Percentiles rank a stretch among this genome's conserved stretches.
These are phyloP conservation scores for Musca vetustissima DNA, from an alignment of 1,140 invertebrate genomes.

Conservation along the genomic window DNA sequence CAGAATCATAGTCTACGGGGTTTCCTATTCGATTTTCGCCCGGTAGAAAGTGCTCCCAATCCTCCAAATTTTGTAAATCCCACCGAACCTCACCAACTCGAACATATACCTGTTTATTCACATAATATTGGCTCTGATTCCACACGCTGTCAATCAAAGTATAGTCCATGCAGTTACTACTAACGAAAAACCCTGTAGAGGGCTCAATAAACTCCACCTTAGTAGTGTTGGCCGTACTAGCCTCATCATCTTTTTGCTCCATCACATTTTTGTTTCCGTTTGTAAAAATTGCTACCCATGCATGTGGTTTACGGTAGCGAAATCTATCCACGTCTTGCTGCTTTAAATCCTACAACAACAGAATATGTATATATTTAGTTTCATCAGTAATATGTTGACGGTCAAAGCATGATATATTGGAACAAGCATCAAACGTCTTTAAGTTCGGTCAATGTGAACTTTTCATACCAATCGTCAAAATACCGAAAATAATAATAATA, in stretches of 20 bases:
- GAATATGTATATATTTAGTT: constrained; percentile 15
- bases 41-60: constrained; percentile 72
- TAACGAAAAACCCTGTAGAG: constrained; percentile 68
- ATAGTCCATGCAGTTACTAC: constrained; percentile 65
- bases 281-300: constrained; percentile 77
- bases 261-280: constrained; percentile 27
- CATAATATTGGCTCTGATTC: constrained; percentile 87
- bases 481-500: no score
- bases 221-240: constrained; percentile 38
- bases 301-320: constrained; percentile 75
- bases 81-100: constrained; percentile 57
- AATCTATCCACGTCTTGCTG: constrained; percentile 69
- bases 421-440: no score
- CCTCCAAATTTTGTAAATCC: constrained; percentile 61
- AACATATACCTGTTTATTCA: constrained; percentile 64
- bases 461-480: no score
- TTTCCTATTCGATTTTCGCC: constrained; percentile 63
- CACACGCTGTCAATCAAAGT: constrained; percentile 81
- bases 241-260: constrained; percentile 38
- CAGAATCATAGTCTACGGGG: constrained; percentile 44
- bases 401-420: no score
- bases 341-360: constrained; percentile 65
- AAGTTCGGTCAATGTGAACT: no score
- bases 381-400: no score
- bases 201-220: constrained; percentile 79